These are phyloP conservation scores for Gymnoscopelus braueri DNA, from an alignment of 2,797 vertebrate species.

Conservation along the genomic window DNA sequence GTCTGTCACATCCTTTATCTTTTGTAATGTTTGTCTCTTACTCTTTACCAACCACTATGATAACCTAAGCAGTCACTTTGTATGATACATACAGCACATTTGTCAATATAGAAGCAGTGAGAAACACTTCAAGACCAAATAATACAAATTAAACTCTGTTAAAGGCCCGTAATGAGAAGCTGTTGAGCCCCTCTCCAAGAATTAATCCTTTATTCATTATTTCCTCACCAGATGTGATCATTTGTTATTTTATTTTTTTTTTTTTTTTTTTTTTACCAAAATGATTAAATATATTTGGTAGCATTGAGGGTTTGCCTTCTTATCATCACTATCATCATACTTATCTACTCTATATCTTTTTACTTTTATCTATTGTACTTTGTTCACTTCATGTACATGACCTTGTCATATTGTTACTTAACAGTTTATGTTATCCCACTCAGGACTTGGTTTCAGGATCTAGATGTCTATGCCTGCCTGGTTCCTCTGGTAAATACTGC, in stretches of 20 bases:
- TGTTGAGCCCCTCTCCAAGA: background rate
- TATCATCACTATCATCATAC: too few relatives aligned
- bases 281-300: too few relatives aligned
- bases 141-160: background rate
- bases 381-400: background rate
- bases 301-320: too few relatives aligned
- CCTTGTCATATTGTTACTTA: background rate
- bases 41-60: background rate
- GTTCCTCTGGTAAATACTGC: conserved; percentile 80
- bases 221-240: background rate
- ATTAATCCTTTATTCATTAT: background rate
- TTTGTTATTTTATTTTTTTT: conserved; percentile 7
- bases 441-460: conserved; percentile 72
- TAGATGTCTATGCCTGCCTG: conserved; percentile 74
- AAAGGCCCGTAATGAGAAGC: background rate
- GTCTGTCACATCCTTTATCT: background rate
- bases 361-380: too few relatives aligned
- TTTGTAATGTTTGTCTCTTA: background rate
- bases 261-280: background rate
- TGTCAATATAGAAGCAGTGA: too few relatives aligned
- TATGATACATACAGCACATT: too few relatives aligned
- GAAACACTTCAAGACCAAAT: background rate
- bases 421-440: background rate
- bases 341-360: too few relatives aligned
- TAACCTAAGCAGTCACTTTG: background rate